phyloP scores from a whole-genome alignment of 2,113 vertebrate genomes.

The Pterocles gutturalis region DNA sequence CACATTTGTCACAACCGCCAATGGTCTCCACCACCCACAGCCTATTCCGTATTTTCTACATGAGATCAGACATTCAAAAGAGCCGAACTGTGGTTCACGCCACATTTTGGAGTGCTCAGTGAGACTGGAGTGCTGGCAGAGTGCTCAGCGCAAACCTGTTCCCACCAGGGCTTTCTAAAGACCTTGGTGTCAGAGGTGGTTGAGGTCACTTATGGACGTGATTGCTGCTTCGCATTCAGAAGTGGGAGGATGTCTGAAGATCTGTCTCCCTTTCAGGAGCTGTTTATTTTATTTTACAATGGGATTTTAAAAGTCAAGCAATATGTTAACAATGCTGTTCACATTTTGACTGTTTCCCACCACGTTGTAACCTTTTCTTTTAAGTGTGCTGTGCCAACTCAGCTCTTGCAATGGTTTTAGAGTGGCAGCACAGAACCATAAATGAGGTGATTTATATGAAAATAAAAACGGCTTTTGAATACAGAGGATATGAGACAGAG shows the following conservation, averaged over 20 bases:
- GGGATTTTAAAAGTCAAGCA: constrained; percentile 12
- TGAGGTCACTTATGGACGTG: neutral
- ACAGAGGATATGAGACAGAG: constrained; percentile 43
- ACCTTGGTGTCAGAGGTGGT: neutral
- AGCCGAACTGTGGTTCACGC: neutral
- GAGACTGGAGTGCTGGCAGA: neutral
- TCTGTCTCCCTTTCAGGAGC: neutral
- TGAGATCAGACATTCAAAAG: neutral
- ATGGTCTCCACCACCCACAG: neutral
- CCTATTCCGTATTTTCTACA: neutral
- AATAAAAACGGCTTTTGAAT: constrained; percentile 34
- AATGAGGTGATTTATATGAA: neutral
- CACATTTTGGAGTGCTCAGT: neutral
- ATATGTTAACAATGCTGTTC: neutral
- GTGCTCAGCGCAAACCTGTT: neutral
- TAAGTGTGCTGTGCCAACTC: neutral
- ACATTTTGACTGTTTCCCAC: neutral
- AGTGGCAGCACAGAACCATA: neutral
- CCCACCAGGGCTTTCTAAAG: neutral
- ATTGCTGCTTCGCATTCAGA: neutral
- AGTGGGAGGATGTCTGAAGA: neutral
- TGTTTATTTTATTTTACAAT: constrained; percentile 26
- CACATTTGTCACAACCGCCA: neutral
- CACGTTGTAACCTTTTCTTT: neutral
- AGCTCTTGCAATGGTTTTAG: neutral